Conservation (phyloP, 1,140 invertebrate genomes). For the Drosophila parabipectinata region DNA sequence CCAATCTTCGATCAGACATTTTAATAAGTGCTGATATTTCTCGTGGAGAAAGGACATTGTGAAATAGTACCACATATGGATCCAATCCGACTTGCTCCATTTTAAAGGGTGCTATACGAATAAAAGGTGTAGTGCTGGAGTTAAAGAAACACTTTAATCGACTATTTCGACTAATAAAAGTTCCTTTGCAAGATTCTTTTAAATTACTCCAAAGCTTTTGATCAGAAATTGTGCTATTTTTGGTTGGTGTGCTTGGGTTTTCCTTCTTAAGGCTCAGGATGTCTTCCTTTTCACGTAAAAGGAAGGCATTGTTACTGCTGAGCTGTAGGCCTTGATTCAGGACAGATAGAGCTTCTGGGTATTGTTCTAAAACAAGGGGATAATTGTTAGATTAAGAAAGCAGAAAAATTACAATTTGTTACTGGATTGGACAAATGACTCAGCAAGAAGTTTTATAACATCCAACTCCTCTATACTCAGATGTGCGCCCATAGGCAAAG, state of each 20-base stretch:
- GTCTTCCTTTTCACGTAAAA: neutral
- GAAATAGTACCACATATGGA: constrained; percentile 94
- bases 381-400: neutral
- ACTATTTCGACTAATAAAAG: neutral
- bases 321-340: neutral
- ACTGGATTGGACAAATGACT: neutral
- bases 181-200: constrained; percentile 29
- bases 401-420: neutral
- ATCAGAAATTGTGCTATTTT: neutral
- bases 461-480: neutral
- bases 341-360: constrained; percentile 20
- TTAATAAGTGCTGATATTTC: constrained; percentile 89
- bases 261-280: neutral
- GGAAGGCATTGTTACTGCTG: neutral
- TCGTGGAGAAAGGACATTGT: constrained; percentile 93
- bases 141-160: constrained; percentile 91
- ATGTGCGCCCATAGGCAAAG: neutral
- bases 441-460: neutral
- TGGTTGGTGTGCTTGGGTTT: neutral
- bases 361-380: constrained; percentile 1
- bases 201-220: neutral
- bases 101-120: constrained; percentile 94
- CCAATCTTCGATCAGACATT: neutral
- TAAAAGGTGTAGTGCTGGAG: constrained; percentile 88
- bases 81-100: constrained; percentile 93